Base-by-base conservation (phyloP, 2,888 invertebrate genomes). In the Stenoptilia bipunctidactyla region DNA sequence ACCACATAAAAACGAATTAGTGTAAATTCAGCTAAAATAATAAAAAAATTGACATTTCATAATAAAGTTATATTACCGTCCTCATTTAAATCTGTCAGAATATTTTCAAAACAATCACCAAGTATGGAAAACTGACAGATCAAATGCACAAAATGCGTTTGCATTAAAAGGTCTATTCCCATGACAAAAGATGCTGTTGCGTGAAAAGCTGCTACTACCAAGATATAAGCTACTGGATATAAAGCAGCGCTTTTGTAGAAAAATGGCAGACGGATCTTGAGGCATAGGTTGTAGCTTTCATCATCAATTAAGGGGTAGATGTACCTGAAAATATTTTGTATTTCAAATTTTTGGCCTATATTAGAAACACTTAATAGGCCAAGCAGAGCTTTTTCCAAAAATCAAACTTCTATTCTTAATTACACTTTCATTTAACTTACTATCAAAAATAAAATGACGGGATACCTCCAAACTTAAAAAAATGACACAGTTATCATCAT, bases 241-340 rank as follows among this genome's bases (percentile, higher is more conserved):
- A 41, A 44, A 1, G 8, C 8, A 4, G 47, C 45, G 2, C 43
- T 44, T 10, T 34, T 36, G 37, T 46, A 48, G 15, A 49, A 40
- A 15, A 46, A 27, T 2, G 51, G 51, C 9, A 52, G 13, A 6
- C 38, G 39, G 1, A 49, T 13, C 8, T 43, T 27, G 0, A 43
- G 40, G 12, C 43, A 14, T 13, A 51, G 15, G 14, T 52, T 52
- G 43, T 48, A 52, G 8, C 49, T 49, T 13, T 48, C 10, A 15
- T 49, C 48, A 34, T 52, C 52, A 14, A 51, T 36, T n/a, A 52
- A 38, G 2, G 51, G 52, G 13, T 46, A 47, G 1, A 48, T 15
- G 33, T 46, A 49, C 51, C 51, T 52, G 36, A 27, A 39, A 40
- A 15, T 25, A 6, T 9, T 6, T 5, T 6, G 9, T 25, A 25